Base-by-base conservation (phyloP, 2,113 vertebrate genomes). In the Miniopterus natalensis region DNA sequence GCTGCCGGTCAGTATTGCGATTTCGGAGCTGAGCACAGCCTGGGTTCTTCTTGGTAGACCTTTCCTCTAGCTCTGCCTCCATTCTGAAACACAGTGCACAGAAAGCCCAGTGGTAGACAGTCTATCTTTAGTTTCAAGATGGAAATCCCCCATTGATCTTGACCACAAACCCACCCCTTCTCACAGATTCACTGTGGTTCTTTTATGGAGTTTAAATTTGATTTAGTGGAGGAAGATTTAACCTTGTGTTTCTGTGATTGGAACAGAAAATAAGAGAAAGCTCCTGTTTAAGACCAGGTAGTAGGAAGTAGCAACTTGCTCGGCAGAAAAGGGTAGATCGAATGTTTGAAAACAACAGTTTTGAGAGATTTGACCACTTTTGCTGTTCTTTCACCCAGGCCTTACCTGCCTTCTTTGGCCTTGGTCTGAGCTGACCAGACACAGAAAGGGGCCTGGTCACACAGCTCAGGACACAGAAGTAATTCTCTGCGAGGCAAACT, bases 121-220 rank as follows among this genome's bases (percentile, higher is more conserved):
- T 95, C 78, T 87, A 40, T 80, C 87, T 96, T 97, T 78, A 75
- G 88, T 90, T 95, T 91, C 85, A 94, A 95, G 88, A 88, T 91
- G 68, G 90, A 96, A 96, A 81, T 78, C n/a, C 55, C 42, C 81
- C 59, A 57, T 92, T 94, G 94, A 96, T 91, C 92, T 95, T 85
- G 78, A 83, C 73, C 85, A 94, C 49, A 79, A 79, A 95, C 86
- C 88, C 51, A 80, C 93, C 94, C 94, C 79, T 94, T 96, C 86
- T 81, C 51, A 68, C 21, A 93, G 83, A 87, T 95, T 96, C 84
- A 92, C 74, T 84, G 75, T 88, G 87, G 86, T 86, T 80, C 71
- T 93, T 94, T 92, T 71, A 80, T 65, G 83, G 84, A 94, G 95
- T 78, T 96, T 73, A 68, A 86, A 96, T 94, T 96, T 71, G 95